Evolutionary conservation across 37 sponge, comb jelly and placozoan genomes (phyloP).

Genomic region (Bolinopsis microptera): DNA sequence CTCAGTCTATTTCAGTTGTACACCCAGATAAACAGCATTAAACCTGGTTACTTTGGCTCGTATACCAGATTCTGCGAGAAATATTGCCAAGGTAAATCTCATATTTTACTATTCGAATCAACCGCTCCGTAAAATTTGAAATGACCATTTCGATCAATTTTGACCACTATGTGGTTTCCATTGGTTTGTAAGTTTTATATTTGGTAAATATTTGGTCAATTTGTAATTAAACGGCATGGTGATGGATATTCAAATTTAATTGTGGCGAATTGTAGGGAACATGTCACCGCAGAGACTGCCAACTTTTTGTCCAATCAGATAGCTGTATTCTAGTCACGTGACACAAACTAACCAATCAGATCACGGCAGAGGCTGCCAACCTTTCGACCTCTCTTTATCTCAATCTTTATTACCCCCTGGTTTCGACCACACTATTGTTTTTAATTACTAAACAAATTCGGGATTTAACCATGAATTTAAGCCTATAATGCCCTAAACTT

Average conservation of each 20-base stretch:
- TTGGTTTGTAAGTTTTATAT: not conserved
- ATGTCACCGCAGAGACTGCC: not conserved
- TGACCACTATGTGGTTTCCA: not conserved
- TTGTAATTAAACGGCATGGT: not conserved
- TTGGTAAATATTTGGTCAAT: not conserved
- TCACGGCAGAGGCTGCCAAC: not conserved
- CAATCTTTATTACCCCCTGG: not conserved
- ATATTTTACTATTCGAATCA: not conserved
- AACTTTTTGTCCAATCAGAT: too few relatives aligned
- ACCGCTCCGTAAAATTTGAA: not conserved
- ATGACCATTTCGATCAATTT: not conserved
- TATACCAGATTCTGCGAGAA: constrained; percentile 35
- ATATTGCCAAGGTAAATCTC: constrained; percentile 9
- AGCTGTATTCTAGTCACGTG: too few relatives aligned
- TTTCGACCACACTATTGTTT: not conserved
- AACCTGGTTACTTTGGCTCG: not conserved
- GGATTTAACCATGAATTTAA: not conserved
- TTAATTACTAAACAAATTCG: not conserved
- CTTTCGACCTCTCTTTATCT: not conserved
- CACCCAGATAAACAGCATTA: constrained; percentile 10
- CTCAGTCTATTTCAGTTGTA: constrained; percentile 49
- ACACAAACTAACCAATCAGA: too few relatives aligned
- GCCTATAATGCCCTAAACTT: not conserved
- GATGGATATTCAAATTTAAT: not conserved
- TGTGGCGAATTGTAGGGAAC: not conserved